Percentiles rank a stretch among this genome's conserved stretches.
Conservation (phyloP, 2,797 vertebrate species). For the Protonibea diacanthus region DNA sequence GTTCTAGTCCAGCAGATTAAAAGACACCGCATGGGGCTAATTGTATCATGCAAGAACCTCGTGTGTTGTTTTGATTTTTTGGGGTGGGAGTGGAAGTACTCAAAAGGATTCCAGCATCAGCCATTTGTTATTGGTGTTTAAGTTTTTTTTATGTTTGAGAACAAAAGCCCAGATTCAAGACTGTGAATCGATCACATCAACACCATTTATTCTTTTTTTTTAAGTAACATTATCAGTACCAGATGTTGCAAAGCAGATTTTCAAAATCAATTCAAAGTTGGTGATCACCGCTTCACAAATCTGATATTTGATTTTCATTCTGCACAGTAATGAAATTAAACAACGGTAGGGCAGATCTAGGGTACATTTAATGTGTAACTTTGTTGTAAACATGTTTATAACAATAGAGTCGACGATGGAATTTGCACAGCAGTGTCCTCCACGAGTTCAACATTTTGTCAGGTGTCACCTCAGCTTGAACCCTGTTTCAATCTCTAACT, state of each 20-base stretch:
- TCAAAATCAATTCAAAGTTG: too few species aligned
- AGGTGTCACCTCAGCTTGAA: conserved; percentile 69
- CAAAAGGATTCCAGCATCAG: neutral
- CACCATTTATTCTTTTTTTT: too few species aligned
- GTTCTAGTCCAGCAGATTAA: conserved; percentile 18
- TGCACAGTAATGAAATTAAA: neutral
- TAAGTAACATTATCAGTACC: neutral
- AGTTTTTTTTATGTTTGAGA: too few species aligned
- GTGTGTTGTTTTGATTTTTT: conserved; percentile 6
- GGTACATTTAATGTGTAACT: neutral
- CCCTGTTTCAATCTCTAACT: conserved; percentile 36
- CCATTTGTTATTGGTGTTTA: neutral
- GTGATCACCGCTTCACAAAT: too few species aligned
- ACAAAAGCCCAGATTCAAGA: neutral
- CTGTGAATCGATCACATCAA: too few species aligned
- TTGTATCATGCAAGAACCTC: neutral
- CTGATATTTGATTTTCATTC: neutral
- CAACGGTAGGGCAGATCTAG: too few species aligned
- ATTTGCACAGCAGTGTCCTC: conserved; percentile 9
- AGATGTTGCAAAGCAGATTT: neutral
- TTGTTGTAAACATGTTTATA: neutral
- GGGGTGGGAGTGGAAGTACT: neutral
- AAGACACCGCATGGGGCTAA: neutral
- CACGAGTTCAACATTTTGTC: conserved; percentile 60
- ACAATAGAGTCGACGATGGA: neutral